Conservation (phyloP, 2,888 invertebrate species). For the Dione juno region DNA sequence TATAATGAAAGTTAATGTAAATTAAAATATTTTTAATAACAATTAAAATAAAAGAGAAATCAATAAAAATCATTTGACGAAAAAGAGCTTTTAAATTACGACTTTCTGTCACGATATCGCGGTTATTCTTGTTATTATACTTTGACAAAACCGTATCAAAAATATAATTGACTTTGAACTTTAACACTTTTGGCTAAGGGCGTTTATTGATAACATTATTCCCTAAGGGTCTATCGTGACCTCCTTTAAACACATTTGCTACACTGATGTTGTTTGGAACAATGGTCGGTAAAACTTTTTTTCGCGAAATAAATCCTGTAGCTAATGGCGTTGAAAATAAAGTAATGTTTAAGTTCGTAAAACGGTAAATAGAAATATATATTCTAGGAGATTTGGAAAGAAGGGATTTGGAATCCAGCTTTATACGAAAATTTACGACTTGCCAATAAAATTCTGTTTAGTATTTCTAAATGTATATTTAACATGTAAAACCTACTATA, state of each 20-base stretch:
- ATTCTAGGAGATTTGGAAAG: neutral
- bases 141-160: slow-evolving; percentile 12
- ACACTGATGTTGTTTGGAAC: slow-evolving; percentile 21
- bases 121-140: slow-evolving; percentile 13
- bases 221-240: slow-evolving; percentile 11
- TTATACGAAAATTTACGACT: slow-evolving; percentile 8
- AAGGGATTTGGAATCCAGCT: neutral
- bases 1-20: neutral
- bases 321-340: slow-evolving; percentile 23
- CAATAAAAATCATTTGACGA: slow-evolving; percentile 21
- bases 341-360: neutral
- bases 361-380: neutral
- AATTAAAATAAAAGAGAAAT: slow-evolving; percentile 9
- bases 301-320: slow-evolving; percentile 22
- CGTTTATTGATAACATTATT: neutral
- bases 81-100: slow-evolving; percentile 23
- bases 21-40: neutral
- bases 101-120: slow-evolving; percentile 22
- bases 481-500: neutral
- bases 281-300: slow-evolving; percentile 14
- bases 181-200: neutral
- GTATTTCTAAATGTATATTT: neutral
- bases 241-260: slow-evolving; percentile 20
- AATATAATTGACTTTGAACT: slow-evolving; percentile 16
- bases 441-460: neutral